Evolutionary conservation across 2,113 vertebrate genomes (phyloP), one percentile per base, ranked within the genome.

Genomic region (Prunella himalayana): DNA sequence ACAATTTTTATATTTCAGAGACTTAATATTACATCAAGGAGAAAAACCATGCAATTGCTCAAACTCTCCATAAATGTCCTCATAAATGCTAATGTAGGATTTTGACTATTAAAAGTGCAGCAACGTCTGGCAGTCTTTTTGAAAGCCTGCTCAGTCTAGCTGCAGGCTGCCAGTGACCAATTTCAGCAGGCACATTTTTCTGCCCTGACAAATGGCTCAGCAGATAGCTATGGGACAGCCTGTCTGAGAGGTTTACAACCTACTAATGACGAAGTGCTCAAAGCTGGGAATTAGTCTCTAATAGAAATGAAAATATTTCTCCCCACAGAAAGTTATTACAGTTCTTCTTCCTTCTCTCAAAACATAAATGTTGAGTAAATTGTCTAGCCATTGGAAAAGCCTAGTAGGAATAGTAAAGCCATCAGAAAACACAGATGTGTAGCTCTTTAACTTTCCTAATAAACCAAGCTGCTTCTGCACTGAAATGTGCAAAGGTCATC

Each of bases 261-360:
- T 9, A 3, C 51, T 86, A 71, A 64, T 71, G 91, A 92, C 11
- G 13, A 88, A 78, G 54, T 13, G 76, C 88, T 80, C 56, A 44
- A 87, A 65, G 72, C 16, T 81, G 86, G 64, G 64, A 96, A 96
- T 56, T 9, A 15, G 31, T 44, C 77, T 71, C 66, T 65, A 92
- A 78, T 4, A 90, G 92, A 95, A 97, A 95, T 28, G 53, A 91
- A 82, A 94, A 95, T 86, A 81, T 69, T 91, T 76, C 64, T 12
- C 47, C 42, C 35, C 37, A 37, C 10, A 9, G 49, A 87, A 96
- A 49, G 70, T 71, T 84, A 86, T 64, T 93, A 68, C 66, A 61
- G 50, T 59, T 94, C 61, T 92, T 41, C 61, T 69, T 65, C 19
- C 64, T 71, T 86, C 85, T 86, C 75, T 68, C 64, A 85, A 89